Conservation (phyloP, 2,888 invertebrate species). For the Esperia sulphurella region DNA sequence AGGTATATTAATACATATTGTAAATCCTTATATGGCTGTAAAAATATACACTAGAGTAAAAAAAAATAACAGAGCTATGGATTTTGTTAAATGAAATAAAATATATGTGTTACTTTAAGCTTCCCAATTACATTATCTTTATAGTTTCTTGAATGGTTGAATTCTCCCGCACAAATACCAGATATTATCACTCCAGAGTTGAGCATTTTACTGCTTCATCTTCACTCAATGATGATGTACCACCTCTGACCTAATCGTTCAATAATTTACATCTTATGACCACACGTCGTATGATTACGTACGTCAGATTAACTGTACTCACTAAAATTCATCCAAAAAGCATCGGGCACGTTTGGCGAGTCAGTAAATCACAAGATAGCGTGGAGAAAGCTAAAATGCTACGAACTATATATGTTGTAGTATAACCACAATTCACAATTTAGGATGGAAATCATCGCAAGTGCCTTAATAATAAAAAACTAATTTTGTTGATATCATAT, state of each 20-base stretch:
- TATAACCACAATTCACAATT: constrained; percentile 20
- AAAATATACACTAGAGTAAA: too few relatives aligned
- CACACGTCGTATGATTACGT: constrained; percentile 1
- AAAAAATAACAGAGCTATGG: too few relatives aligned
- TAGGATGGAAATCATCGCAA: background rate
- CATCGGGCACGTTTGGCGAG: constrained; percentile 44
- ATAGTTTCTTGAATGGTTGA: background rate
- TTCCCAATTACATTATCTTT: background rate
- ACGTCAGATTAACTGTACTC: constrained; percentile 9
- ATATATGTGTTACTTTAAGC: background rate
- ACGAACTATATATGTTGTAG: constrained; percentile 10
- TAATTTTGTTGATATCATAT: background rate
- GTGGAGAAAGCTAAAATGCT: constrained; percentile 50
- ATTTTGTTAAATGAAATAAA: too few relatives aligned
- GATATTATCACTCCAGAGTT: background rate
- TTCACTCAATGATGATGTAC: constrained; percentile 6
- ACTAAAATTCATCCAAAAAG: constrained; percentile 30
- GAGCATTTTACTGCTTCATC: constrained; percentile 3
- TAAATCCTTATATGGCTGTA: too few relatives aligned
- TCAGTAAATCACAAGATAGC: constrained; percentile 55
- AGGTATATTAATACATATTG: too few relatives aligned
- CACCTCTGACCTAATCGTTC: constrained; percentile 8
- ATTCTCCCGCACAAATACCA: background rate
- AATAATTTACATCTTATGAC: constrained; percentile 12
- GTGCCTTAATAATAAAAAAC: background rate